Evolutionary conservation across 1,140 invertebrate species (phyloP), one percentile per base, ranked within the genome.

Genomic region (Zaprionus gabonicus): DNA sequence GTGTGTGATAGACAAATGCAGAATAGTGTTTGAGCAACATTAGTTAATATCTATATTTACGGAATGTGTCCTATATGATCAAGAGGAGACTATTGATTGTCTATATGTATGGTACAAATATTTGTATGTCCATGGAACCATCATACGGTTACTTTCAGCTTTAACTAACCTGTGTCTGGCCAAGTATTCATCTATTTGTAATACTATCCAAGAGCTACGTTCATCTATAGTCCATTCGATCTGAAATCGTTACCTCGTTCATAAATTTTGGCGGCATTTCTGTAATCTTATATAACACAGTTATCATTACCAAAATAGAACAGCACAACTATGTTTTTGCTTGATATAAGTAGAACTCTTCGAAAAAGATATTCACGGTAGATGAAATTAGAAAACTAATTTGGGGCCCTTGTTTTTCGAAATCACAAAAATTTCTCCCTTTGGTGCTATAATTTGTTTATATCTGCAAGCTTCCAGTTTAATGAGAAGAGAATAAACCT

Each of bases 291-390:
- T 49, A 49, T 51, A 51, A 13, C 13, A 51, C 20, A 51, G 20
- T 51, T 9, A 49, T 9, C 3, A 23, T 49, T 23, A 20, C 10
- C 46, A 49, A 49, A 49, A 23, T 49, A 23, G 9, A 23, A 13
- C n/a, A n/a, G n/a, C n/a, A n/a, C n/a, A n/a, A n/a, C n/a, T n/a
- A n/a, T n/a, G n/a, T n/a, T n/a, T n/a, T n/a, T n/a, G n/a, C n/a
- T n/a, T n/a, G n/a, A n/a, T n/a, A n/a, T n/a, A n/a, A n/a, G n/a
- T n/a, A n/a, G n/a, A n/a, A n/a, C n/a, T n/a, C n/a, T n/a, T n/a
- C n/a, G n/a, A n/a, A n/a, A n/a, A 10, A 31, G 31, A 0, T 0
- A 31, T 31, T 1, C 28, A 3, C 0, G 31, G 0, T 34, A 41
- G 12, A 41, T 41, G 4, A 15, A 41, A 3, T 6, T n/a, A 38